These are phyloP conservation scores for Podarcis cretensis DNA, from an alignment of 2,113 vertebrate genomes.

Conservation along the genomic window DNA sequence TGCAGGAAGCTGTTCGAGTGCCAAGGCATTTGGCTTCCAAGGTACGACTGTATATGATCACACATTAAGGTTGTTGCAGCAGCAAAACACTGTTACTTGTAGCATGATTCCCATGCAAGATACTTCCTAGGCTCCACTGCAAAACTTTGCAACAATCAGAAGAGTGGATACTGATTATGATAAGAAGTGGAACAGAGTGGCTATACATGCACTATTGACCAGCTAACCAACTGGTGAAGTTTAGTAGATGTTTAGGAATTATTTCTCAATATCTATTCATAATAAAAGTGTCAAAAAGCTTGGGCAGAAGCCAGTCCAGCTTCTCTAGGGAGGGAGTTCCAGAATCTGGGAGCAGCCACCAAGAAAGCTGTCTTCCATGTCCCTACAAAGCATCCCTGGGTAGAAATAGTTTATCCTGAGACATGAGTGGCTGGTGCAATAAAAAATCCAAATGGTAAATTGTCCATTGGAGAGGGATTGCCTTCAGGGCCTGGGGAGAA, in stretches of 20 bases:
- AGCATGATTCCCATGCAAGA: background rate
- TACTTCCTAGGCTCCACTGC: background rate
- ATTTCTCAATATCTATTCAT: background rate
- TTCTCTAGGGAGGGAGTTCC: too few species aligned
- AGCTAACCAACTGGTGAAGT: background rate
- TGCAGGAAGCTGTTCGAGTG: too few species aligned
- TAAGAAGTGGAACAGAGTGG: background rate
- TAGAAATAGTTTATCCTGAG: too few species aligned
- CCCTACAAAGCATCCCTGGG: too few species aligned
- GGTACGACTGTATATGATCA: background rate
- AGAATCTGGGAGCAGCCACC: too few species aligned
- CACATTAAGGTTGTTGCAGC: background rate
- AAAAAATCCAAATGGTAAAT: too few species aligned
- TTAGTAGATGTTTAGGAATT: background rate
- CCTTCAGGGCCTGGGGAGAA: too few species aligned
- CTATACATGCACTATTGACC: background rate
- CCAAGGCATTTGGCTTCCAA: too few species aligned
- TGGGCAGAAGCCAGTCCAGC: background rate
- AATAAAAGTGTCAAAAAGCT: constrained; percentile 13
- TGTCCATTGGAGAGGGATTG: too few species aligned
- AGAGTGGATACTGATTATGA: background rate
- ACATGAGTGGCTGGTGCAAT: too few species aligned
- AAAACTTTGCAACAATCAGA: background rate
- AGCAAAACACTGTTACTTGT: background rate
- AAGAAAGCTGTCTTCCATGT: too few species aligned